Conservation (phyloP, 1,140 invertebrate genomes). For the Euwallacea fornicatus region DNA sequence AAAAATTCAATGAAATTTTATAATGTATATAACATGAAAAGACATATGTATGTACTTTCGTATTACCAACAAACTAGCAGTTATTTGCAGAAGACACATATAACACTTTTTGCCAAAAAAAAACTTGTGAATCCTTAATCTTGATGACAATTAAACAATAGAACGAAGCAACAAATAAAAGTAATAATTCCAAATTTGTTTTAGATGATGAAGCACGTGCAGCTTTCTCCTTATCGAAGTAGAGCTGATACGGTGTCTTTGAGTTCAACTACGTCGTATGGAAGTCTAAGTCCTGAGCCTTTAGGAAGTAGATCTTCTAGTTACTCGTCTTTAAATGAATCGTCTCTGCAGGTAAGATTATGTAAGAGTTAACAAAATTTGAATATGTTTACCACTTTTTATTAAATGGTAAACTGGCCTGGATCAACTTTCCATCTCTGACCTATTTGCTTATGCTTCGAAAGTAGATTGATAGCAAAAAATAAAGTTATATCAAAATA, state of each 20-base stretch:
- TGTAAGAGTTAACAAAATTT: not conserved
- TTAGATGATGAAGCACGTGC: slow-evolving; percentile 87
- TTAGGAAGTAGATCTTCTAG: slow-evolving; percentile 62
- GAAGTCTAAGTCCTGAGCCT: slow-evolving; percentile 63
- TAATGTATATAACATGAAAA: no score
- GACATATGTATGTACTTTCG: no score
- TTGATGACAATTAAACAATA: not conserved
- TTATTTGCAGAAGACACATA: no score
- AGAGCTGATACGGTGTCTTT: slow-evolving; percentile 80
- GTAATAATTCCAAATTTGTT: slow-evolving; percentile 39
- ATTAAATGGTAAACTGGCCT: no score
- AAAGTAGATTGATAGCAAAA: not conserved
- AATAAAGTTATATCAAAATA: no score
- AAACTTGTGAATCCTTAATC: not conserved
- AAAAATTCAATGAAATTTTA: no score
- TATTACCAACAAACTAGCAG: no score
- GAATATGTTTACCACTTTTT: no score
- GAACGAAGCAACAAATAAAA: no score
- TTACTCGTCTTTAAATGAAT: slow-evolving; percentile 62
- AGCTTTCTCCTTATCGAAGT: slow-evolving; percentile 77
- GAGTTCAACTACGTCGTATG: slow-evolving; percentile 72
- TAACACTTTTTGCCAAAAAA: no score
- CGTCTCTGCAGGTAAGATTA: slow-evolving; percentile 54
- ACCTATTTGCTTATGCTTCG: no score
- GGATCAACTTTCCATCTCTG: no score